Base-by-base conservation (phyloP, 2,797 vertebrate genomes). In the Tympanoctomys barrerae region DNA sequence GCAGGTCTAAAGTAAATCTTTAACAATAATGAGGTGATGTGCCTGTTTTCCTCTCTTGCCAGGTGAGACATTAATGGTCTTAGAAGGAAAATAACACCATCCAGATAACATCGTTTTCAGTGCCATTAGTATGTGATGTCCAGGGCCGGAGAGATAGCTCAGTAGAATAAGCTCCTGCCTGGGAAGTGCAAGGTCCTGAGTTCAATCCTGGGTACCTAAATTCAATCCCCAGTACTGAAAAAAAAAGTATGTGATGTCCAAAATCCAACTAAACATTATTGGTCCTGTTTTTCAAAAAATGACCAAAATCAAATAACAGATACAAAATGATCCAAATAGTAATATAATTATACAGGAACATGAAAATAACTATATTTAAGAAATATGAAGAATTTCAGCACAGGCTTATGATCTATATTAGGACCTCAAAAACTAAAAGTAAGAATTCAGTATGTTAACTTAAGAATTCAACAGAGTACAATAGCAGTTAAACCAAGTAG, bases 1-100 rank as follows among this genome's bases (percentile, higher is more conserved):
- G 85, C 62, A 94, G 31, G 28, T 46, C 31, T 82, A 92, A 88
- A 96, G 86, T 78, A 21, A 93, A 49, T 77, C 39, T 77, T 75
- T 71, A 70, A 22, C 54, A 90, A n/a, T 61, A 93, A 83, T 85
- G 77, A 91, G 71, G 5, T 91, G 22, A 64, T 90, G 68, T 94
- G 22, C 33, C 61, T 66, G 52, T 11, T 57, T 62, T 31, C 62
- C 61, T 94, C n/a, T 64, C 26, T 54, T 90, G 31, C 14, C 64
- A 71, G 7, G 49, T 70, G 33, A 93, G 22, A 95, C 73, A 21
- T 66, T 39, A 90, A 94, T 46, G 12, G 2, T 75, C 70, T 94
- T 22, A 85, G 77, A 92, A 92, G 31, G 54, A 77, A 57, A 54
- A 61, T 71, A 87, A 73, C 70, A 78, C 11, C 7, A 73, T 31